Conservation (phyloP, 2,888 invertebrate genomes). For the Caenorhabditis sinica region DNA sequence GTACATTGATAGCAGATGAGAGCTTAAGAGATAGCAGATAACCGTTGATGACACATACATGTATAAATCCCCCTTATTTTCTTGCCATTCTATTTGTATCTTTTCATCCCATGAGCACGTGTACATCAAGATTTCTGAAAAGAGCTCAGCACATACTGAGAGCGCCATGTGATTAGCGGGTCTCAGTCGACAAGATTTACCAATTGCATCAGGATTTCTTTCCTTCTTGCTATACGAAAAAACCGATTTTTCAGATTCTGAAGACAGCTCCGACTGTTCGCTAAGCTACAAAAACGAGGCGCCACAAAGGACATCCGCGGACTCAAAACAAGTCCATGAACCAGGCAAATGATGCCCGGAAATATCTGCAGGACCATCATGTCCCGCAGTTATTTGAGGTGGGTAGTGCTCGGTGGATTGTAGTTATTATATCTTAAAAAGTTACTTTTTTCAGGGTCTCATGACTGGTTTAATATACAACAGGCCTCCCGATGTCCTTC, state of each 20-base stretch:
- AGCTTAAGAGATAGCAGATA: constrained; percentile 1
- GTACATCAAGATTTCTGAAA: constrained; percentile 19
- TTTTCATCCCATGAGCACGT: constrained; percentile 14
- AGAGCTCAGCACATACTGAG: constrained; percentile 1
- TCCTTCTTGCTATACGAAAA: neutral
- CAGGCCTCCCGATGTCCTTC: constrained; percentile 85
- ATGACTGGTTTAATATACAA: constrained; percentile 86
- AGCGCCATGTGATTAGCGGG: constrained; percentile 21
- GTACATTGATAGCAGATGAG: constrained; percentile 40
- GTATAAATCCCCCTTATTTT: constrained; percentile 24
- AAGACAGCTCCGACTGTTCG: constrained; percentile 24
- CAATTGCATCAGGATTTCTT: neutral
- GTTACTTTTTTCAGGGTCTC: constrained; percentile 84
- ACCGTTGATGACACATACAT: constrained; percentile 22
- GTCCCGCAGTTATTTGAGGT: constrained; percentile 86
- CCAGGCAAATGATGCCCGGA: constrained; percentile 85
- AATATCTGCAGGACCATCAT: constrained; percentile 85
- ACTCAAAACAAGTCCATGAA: constrained; percentile 18
- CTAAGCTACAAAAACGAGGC: constrained; percentile 6
- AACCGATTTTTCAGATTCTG: constrained; percentile 30
- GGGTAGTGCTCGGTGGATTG: too few relatives aligned
- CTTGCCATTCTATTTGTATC: constrained; percentile 29
- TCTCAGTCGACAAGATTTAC: constrained; percentile 9
- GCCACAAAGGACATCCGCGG: neutral
- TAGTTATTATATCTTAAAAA: too few relatives aligned